Evolutionary conservation across 2,888 invertebrate genomes (phyloP).

Genomic region (Toxonevra muliebris): DNA sequence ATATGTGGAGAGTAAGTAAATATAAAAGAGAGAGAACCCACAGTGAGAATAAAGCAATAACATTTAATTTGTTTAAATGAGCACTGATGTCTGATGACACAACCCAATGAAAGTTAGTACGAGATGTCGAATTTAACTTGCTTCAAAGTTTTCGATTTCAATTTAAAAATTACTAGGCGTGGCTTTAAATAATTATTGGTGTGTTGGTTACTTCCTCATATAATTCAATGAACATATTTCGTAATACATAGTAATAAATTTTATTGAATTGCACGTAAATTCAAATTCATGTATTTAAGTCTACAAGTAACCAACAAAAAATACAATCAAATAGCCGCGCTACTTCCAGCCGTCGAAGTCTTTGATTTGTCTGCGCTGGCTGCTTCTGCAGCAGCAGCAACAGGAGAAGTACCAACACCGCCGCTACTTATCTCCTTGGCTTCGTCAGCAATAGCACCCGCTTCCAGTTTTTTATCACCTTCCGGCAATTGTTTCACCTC

Average conservation of each 20-base stretch:
- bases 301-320: conserved; percentile 54
- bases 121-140: no score
- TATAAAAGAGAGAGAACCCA: no score
- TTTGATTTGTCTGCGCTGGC: conserved; percentile 12
- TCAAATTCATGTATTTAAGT: conserved; percentile 17
- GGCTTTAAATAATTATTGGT: no score
- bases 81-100: no score
- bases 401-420: conserved; percentile 9
- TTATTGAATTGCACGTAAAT: conserved; percentile 20
- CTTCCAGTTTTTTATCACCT: conserved; percentile 36
- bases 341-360: conserved; percentile 36
- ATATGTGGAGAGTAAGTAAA: no score
- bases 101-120: no score
- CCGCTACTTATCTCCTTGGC: conserved; percentile 22
- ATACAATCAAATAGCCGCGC: conserved; percentile 57
- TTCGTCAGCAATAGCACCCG: conserved; percentile 16
- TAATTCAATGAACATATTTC: no score
- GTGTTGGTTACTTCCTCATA: no score
- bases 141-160: no score
- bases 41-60: no score
- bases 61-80: no score
- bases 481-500: conserved; percentile 38
- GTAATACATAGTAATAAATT: not conserved
- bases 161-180: no score
- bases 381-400: not conserved